These are phyloP conservation scores for Notarius lentiginosus DNA, from an alignment of 2,113 vertebrate species.

Conservation along the genomic window DNA sequence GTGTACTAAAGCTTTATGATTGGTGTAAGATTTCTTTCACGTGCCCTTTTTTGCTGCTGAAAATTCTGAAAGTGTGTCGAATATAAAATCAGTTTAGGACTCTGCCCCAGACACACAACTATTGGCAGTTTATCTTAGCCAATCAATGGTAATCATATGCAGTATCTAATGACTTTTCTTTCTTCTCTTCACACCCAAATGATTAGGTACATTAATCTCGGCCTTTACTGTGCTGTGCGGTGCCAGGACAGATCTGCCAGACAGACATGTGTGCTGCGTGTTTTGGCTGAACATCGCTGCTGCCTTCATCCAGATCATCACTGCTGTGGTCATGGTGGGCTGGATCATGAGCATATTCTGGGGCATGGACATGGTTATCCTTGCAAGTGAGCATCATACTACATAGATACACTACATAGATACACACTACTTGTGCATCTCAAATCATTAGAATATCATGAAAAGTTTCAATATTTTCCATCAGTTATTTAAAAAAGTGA, in stretches of 20 bases:
- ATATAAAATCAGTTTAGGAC: neutral
- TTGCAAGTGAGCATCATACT: constrained; percentile 85
- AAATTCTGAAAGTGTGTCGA: neutral
- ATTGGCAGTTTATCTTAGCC: neutral
- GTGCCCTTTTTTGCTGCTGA: neutral
- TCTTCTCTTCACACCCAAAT: constrained; percentile 53
- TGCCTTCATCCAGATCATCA: constrained; percentile 93
- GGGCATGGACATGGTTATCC: constrained; percentile 99
- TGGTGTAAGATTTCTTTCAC: neutral
- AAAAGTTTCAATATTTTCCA: no score
- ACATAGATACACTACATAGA: neutral
- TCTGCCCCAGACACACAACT: neutral
- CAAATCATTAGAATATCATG: neutral
- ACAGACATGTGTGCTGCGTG: constrained; percentile 90
- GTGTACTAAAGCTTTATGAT: neutral
- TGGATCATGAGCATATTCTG: constrained; percentile 99
- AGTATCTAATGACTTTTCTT: constrained; percentile 6
- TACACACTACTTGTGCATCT: neutral
- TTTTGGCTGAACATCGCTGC: constrained; percentile 97
- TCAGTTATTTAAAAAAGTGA: no score
- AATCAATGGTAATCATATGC: neutral
- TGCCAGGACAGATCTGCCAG: constrained; percentile 87
- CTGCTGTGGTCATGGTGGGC: constrained; percentile 95
- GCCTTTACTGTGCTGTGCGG: constrained; percentile 95
- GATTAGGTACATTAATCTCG: constrained; percentile 88